Evolutionary conservation across 2,113 vertebrate genomes (phyloP).

Genomic region (Sitta europaea): DNA sequence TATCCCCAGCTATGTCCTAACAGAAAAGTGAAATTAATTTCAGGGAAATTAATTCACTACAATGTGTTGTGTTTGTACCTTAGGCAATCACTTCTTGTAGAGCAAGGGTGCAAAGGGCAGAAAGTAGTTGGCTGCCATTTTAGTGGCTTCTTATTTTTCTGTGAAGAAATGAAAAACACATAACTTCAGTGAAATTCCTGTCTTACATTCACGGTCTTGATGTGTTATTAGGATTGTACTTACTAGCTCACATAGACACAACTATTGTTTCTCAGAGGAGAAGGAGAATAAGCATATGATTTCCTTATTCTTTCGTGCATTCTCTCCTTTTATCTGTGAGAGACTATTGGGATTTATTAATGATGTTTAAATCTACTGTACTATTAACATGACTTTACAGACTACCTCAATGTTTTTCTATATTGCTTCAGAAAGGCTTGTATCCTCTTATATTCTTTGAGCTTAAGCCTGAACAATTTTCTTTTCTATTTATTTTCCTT

Average conservation of each 20-base stretch:
- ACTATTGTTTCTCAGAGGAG: not conserved
- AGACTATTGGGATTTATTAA: not conserved
- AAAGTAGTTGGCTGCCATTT: not conserved
- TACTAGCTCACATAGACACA: not conserved
- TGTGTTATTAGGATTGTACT: not conserved
- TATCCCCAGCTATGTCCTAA: not conserved
- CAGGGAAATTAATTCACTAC: not conserved
- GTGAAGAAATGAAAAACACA: not conserved
- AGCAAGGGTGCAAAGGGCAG: not conserved
- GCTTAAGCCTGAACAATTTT: not conserved
- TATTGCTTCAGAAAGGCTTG: not conserved
- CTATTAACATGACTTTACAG: not conserved
- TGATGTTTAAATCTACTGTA: not conserved
- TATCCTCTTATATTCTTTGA: not conserved
- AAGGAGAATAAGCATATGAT: not conserved
- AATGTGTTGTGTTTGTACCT: not conserved
- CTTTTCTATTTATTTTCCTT: not conserved
- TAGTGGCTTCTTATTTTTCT: not conserved
- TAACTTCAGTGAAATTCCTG: not conserved
- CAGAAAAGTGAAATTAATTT: not conserved
- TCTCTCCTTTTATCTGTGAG: not conserved
- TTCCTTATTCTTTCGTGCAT: not conserved
- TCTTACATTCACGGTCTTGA: not conserved
- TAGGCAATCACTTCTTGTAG: not conserved
- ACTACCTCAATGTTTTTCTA: rapidly evolving